Base-by-base conservation (phyloP, 1,140 invertebrate species). In the Cephus cinctus region DNA sequence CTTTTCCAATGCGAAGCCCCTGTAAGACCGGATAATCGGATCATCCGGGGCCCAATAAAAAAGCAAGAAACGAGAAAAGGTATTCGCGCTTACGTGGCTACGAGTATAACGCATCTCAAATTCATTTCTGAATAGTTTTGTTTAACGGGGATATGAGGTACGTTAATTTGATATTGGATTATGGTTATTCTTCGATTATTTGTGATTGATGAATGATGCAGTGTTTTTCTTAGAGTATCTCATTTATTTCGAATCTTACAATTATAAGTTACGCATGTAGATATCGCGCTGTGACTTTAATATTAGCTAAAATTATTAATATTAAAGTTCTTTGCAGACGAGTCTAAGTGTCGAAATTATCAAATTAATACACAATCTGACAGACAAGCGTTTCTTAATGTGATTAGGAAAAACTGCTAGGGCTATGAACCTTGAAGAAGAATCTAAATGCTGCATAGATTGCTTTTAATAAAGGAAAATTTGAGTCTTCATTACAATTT, bases 11-110 rank as follows among this genome's bases (percentile, higher is more conserved):
- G 23, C 5, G 53, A 59, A 60, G 54, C 55, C 52, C 55, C 44
- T 61, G 48, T 63, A 67, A 66, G 57, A 61, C 61, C 54, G 47
- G 59, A 55, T 67, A 65, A 68, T 65, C 64, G 50, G 57, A 70
- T 70, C 57, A 66, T 61, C 55, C 56, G 36, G 23, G 51, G 38
- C 42, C 60, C 53, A 31, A 42, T 41, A 54, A 53, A 48, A 49
- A 47, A 32, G 35, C 22, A 20, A 6, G 14, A 43, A 39, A 50
- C 25, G 25, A n/a, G n/a, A 27, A 27, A n/a, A 27, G 25, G 25
- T 27, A 27, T n/a, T n/a, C 6, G 25, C 25, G 25, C 25, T 8
- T 27, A 8, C 25, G 25, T n/a, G 25, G 25, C n/a, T 6, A 27
- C n/a, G n/a, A 27, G 25, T n/a, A 27, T 6, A 6, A 8, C 6